Evolutionary conservation across 2,113 vertebrate genomes (phyloP), one percentile per base, ranked within the genome.

Genomic region (Apteryx owenii): DNA sequence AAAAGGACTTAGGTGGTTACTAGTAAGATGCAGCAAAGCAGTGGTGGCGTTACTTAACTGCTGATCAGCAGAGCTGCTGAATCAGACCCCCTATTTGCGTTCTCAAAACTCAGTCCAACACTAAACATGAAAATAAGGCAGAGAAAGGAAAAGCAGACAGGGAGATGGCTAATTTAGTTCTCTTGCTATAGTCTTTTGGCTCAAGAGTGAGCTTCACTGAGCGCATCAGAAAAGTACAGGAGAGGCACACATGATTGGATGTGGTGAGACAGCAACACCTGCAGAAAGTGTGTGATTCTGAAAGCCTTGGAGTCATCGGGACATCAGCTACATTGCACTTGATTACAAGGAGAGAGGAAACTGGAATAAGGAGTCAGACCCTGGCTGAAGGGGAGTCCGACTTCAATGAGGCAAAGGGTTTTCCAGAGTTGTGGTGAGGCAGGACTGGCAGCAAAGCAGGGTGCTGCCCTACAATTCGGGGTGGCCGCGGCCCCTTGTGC

Each of bases 241-340:
- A 93, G 85, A 78, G 38, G 46, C n/a, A 46, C 0, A 0, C 7
- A 16, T 40, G 83, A 19, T 68, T 91, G 31, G 6, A 28, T 64
- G 23, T 61, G 4, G 5, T 44, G 80, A 64, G 81, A 58, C 44
- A 92, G 77, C 87, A 94, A 2, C 53, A 78, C 36, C n/a, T 54
- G 53, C 71, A 94, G 58, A 87, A 79, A 53, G 75, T 28, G 40
- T 68, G 58, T 81, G 72, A 82, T 54, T 75, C 64, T 64, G n/a
- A 84, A 90, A 36, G 51, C 31, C 2, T 0, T 0, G 1, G 51
- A 77, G 38, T 13, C 12, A 5, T 20, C 87, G 78, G 38, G 81
- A 81, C n/a, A 72, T 18, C 5, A 40, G 15, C 61, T 77, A 86
- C 2, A 1, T n/a, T 73, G 70, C 44, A 46, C 19, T 0, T 82